Evolutionary conservation across 2,888 invertebrate genomes (phyloP).

Genomic region (Drosophila paranaensis): DNA sequence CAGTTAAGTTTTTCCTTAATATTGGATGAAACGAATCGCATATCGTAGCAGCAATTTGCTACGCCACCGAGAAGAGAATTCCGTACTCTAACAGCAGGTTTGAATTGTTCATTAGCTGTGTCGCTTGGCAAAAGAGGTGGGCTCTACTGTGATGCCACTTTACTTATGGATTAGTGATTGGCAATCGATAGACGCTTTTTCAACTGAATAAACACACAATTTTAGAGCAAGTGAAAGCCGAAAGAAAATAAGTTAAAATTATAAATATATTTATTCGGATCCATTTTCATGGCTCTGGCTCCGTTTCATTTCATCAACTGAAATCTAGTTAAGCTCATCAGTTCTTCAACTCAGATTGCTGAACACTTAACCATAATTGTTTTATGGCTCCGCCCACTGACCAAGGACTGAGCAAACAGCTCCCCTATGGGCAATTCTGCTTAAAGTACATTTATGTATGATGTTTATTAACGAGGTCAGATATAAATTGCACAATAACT

Average conservation of each 20-base stretch:
- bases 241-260: too few relatives aligned
- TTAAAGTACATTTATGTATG: neutral
- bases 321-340: neutral
- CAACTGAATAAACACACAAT: too few relatives aligned
- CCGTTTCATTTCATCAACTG: neutral
- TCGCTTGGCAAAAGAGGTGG: too few relatives aligned
- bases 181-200: too few relatives aligned
- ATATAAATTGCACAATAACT: neutral
- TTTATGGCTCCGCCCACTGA: neutral
- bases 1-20: neutral
- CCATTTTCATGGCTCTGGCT: too few relatives aligned
- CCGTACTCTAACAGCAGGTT: neutral
- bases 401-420: neutral
- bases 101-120: neutral
- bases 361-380: neutral
- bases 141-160: too few relatives aligned
- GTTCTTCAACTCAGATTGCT: neutral
- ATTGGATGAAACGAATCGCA: too few relatives aligned
- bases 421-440: neutral
- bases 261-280: neutral
- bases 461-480: neutral
- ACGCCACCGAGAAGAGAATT: neutral
- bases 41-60: slow-evolving; percentile 5
- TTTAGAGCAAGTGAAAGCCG: too few relatives aligned
- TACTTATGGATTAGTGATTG: too few relatives aligned